These are phyloP conservation scores for Suncus etruscus DNA, from an alignment of 2,113 vertebrate genomes.

Conservation along the genomic window DNA sequence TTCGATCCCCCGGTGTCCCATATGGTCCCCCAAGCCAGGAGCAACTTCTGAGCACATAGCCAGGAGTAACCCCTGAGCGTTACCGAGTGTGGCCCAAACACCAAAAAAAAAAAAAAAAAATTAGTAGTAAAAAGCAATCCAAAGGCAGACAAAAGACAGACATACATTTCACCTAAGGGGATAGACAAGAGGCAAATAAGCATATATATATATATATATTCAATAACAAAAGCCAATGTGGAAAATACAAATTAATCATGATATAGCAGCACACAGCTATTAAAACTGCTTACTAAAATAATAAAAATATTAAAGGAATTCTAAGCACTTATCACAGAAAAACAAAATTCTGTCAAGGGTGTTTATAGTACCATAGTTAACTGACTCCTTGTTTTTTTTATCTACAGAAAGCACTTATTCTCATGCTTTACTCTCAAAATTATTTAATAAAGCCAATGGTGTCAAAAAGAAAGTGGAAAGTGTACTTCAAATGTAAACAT, in stretches of 20 bases:
- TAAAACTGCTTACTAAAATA: neutral
- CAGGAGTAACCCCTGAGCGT: too few relatives aligned
- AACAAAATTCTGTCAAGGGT: conserved; percentile 12
- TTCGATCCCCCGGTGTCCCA: too few relatives aligned
- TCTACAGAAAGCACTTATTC: neutral
- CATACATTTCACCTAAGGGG: neutral
- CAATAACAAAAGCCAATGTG: neutral
- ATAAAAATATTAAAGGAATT: conserved; percentile 4
- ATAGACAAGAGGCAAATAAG: neutral
- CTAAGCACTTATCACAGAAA: neutral
- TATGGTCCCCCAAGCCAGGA: too few relatives aligned
- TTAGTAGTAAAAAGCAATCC: neutral
- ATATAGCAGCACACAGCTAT: neutral
- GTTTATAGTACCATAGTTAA: neutral
- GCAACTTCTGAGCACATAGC: too few relatives aligned
- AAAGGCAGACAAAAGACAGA: conserved; percentile 10
- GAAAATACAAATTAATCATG: conserved; percentile 31
- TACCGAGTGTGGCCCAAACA: too few relatives aligned
- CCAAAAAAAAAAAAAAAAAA: neutral
- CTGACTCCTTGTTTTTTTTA: neutral
- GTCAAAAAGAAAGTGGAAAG: neutral
- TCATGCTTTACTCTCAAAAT: neutral
- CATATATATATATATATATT: conserved; percentile 6
- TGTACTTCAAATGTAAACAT: conserved; percentile 43
- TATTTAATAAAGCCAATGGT: conserved; percentile 59